Conservation (phyloP, 2,888 invertebrate genomes). For the Chorisops tibialis region DNA sequence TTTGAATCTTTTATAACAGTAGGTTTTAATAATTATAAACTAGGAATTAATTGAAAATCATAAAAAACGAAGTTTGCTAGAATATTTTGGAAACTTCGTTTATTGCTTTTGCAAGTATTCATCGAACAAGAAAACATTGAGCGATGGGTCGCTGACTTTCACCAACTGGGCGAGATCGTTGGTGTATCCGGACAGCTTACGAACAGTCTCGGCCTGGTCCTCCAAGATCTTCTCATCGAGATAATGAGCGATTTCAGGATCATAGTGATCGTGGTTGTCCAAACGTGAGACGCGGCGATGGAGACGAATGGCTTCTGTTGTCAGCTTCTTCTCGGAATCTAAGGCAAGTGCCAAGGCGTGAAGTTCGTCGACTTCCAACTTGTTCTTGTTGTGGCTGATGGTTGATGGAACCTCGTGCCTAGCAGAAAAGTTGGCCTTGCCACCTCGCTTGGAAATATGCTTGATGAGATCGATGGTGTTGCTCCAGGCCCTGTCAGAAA, state of each 20-base stretch:
- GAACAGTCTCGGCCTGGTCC: slow-evolving; percentile 64
- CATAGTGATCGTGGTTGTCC: slow-evolving; percentile 57
- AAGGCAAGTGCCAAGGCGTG: slow-evolving; percentile 70
- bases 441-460: slow-evolving; percentile 71
- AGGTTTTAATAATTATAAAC: too few relatives aligned
- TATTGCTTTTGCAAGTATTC: slow-evolving; percentile 55
- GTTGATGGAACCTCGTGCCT: slow-evolving; percentile 38
- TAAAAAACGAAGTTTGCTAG: too few relatives aligned
- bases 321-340: slow-evolving; percentile 71
- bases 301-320: slow-evolving; percentile 63
- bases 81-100: slow-evolving; percentile 24
- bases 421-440: slow-evolving; percentile 57
- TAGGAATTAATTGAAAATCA: too few relatives aligned
- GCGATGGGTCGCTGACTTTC: slow-evolving; percentile 58
- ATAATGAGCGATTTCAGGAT: slow-evolving; percentile 71
- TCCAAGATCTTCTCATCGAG: slow-evolving; percentile 74
- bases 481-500: slow-evolving; percentile 73
- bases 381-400: slow-evolving; percentile 31
- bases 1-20: too few relatives aligned
- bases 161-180: slow-evolving; percentile 68
- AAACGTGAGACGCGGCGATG: slow-evolving; percentile 60
- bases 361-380: slow-evolving; percentile 58
- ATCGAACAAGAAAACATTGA: slow-evolving; percentile 72
- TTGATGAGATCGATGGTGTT: slow-evolving; percentile 73
- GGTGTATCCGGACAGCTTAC: slow-evolving; percentile 70